Evolutionary conservation across 2,113 vertebrate species (phyloP), one percentile per base, ranked within the genome.

Genomic region (Formicarius rufipectus): DNA sequence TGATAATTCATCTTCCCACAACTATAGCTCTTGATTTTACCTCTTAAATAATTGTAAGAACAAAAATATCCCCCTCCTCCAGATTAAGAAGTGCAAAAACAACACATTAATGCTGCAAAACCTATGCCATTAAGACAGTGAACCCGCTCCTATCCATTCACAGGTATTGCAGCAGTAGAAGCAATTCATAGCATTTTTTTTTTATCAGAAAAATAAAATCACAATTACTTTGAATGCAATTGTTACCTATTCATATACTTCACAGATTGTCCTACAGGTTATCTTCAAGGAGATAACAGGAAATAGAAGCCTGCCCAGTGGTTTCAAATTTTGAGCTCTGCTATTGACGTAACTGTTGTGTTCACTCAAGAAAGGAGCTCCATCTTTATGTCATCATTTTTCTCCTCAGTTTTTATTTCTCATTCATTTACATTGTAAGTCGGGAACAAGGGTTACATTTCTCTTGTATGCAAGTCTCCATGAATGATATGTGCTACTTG

Each of bases 221-320:
- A 68, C 6, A 76, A 14, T 35, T 81, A 17, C 21, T 74, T n/a
- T 66, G 10, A 74, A 82, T 37, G 12, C 31, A 60, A 25, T n/a
- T 55, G 8, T 24, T 64, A 52, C 0, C 0, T 68, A 49, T 59
- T 73, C 24, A 28, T 0, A 1, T 12, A 50, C 18, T 25, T 28
- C 20, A 42, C 7, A 74, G 7, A 21, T 53, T 30, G 39, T 59
- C 25, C 33, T 23, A 45, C 9, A 74, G 7, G 27, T 53, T 30
- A 49, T 59, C 22, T 39, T 53, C 53, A 66, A 78, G 28, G 14
- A 71, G 4, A 82, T 22, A 18, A 79, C 20, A 66, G 8, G 25
- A 56, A 64, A 85, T 1, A 55, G 42, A 28, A n/a, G 28, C 1
- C 2, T 74, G 25, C 4, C 31, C 8, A 52, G 11, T 18, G 30